Evolutionary conservation across 2,888 invertebrate genomes (phyloP), one percentile per base, ranked within the genome.

Genomic region (Cantharis nigra): DNA sequence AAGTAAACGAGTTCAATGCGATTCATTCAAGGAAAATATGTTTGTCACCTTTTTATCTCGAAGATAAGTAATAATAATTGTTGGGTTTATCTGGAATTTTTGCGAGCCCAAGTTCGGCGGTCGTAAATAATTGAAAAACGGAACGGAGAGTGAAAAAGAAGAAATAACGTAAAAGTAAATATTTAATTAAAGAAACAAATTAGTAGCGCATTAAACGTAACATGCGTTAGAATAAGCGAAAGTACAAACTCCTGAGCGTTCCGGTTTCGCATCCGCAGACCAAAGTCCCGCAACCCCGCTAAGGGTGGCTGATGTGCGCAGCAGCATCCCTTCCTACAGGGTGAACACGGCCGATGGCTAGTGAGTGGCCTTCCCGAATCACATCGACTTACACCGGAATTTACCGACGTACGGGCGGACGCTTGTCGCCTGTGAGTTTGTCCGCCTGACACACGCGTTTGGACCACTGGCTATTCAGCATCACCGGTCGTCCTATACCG

Each of bases 281-380:
- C 80, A 79, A 79, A 79, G 76, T 78, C 78, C 80, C 79, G 76
- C 75, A 71, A 84, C 84, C 86, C 86, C 85, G 84, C 86, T 84
- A 84, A 83, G 83, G 84, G 80, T 79, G 78, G 79, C 77, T 81
- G 83, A 82, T 84, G 83, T 84, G 86, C 87, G 87, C 86, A 84
- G 87, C 88, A 88, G 86, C 88, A 87, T 89, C 88, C 89, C 89
- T 86, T 86, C 89, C 88, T 87, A 88, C 89, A 87, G 88, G 89
- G 89, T 89, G 88, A 87, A 87, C 86, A 87, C 87, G 89, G 90
- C 90, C 90, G 90, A 88, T 90, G 91, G 91, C 90, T 89, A 89
- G 87, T 86, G 87, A 88, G 87, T 88, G 88, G 88, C 88, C 88
- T 85, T 85, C 84, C 82, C 87, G 87, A 86, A 79, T 74, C 75